phyloP scores from a whole-genome alignment of 1,140 invertebrate species.

The Diorhabda sublineata region DNA sequence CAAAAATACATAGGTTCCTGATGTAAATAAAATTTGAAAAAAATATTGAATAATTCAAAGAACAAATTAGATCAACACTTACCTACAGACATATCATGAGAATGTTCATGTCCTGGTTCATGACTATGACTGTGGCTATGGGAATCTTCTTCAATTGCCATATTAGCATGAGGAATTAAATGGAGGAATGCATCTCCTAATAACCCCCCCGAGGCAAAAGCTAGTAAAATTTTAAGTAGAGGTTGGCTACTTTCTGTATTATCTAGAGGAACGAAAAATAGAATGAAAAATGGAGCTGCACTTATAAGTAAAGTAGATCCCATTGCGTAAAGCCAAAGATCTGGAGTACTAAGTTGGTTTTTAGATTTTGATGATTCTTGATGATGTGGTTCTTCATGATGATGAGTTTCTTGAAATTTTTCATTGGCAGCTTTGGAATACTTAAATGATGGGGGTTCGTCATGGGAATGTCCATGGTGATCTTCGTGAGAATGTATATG shows the following conservation, averaged over 20 bases:
- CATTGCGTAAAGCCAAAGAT: constrained; percentile 78
- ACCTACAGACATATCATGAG: constrained; percentile 47
- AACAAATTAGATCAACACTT: neutral
- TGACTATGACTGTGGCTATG: constrained; percentile 56
- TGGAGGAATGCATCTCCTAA: constrained; percentile 95
- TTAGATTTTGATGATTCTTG: constrained; percentile 24
- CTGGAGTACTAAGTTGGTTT: constrained; percentile 36
- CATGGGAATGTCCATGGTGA: constrained; percentile 42
- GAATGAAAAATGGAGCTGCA: constrained; percentile 86
- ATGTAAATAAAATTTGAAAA: too few relatives aligned
- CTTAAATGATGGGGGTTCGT: constrained; percentile 65
- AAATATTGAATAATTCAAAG: too few relatives aligned
- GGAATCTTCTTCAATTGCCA: constrained; percentile 56
- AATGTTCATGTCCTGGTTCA: constrained; percentile 50
- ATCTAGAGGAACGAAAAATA: constrained; percentile 91
- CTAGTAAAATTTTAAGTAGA: constrained; percentile 82
- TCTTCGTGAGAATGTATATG: constrained; percentile 25
- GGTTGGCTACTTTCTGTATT: constrained; percentile 79
- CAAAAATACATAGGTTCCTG: too few relatives aligned
- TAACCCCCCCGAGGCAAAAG: constrained; percentile 92
- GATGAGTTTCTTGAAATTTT: constrained; percentile 38
- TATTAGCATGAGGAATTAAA: constrained; percentile 90
- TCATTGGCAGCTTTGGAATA: constrained; percentile 71
- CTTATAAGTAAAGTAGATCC: constrained; percentile 90
- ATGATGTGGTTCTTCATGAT: constrained; percentile 46